Conservation (phyloP, 2,888 invertebrate genomes). For the Dryobota labecula region DNA sequence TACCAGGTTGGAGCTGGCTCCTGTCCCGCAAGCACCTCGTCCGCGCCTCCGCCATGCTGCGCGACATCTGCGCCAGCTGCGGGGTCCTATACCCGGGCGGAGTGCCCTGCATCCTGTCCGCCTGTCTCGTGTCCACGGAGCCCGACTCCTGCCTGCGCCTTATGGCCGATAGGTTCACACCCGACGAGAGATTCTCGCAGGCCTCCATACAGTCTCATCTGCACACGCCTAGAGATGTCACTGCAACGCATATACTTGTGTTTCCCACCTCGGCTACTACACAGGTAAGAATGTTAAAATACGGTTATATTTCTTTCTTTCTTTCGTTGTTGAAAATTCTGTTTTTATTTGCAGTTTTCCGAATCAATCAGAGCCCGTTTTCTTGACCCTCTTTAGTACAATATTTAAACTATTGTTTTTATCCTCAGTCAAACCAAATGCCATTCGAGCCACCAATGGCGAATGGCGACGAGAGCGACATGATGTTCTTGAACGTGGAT, state of each 20-base stretch:
- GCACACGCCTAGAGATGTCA: constrained; percentile 98
- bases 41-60: constrained; percentile 96
- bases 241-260: constrained; percentile 99
- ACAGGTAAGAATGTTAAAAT: constrained; percentile 87
- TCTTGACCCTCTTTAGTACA: background rate
- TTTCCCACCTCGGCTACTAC: constrained; percentile 99
- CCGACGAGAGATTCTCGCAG: constrained; percentile 97
- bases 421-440: constrained; percentile 83
- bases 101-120: constrained; percentile 98
- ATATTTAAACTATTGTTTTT: background rate
- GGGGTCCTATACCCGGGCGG: constrained; percentile 94
- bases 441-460: constrained; percentile 86
- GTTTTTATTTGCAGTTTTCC: too few relatives aligned
- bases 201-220: constrained; percentile 96
- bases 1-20: constrained; percentile 97
- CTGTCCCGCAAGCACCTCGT: constrained; percentile 97
- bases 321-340: background rate
- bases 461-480: constrained; percentile 87
- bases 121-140: constrained; percentile 99
- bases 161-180: constrained; percentile 98
- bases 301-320: background rate
- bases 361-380: background rate
- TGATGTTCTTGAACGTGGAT: constrained; percentile 86
- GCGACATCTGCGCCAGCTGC: constrained; percentile 98
- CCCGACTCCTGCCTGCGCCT: constrained; percentile 96